These are phyloP conservation scores for Phaetusa simplex DNA, from an alignment of 2,113 vertebrate species.

Conservation along the genomic window DNA sequence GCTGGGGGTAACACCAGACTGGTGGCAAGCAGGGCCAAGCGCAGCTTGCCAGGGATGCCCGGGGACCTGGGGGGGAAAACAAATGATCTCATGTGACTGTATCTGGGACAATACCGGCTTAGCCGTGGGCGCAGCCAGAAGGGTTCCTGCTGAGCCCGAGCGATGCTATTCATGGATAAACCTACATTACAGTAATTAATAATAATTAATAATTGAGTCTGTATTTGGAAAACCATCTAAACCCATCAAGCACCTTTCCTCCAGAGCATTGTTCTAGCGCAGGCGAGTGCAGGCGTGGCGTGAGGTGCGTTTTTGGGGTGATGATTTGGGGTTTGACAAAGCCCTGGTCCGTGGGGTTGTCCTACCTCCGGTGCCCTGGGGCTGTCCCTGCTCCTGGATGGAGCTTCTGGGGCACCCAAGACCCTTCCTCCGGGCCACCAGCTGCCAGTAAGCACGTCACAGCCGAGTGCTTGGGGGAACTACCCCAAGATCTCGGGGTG, in stretches of 20 bases:
- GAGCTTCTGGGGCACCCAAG: neutral
- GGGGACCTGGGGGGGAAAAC: neutral
- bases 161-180: neutral
- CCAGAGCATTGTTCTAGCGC: accelerated
- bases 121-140: conserved; percentile 2
- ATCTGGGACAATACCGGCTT: conserved; percentile 62
- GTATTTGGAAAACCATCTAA: neutral
- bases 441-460: neutral
- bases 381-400: accelerated
- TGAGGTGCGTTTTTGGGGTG: neutral
- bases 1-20: neutral
- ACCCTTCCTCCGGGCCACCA: neutral
- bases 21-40: accelerated
- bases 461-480: neutral
- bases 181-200: conserved; percentile 21
- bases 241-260: neutral
- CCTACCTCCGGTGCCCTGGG: accelerated
- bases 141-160: neutral
- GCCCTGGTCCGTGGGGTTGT: neutral
- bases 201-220: neutral
- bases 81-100: conserved; percentile 24
- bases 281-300: accelerated
- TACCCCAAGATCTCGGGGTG: neutral
- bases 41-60: neutral
- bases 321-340: neutral